Evolutionary conservation across 2,113 vertebrate species (phyloP).

Genomic region (Gobio gobio): DNA sequence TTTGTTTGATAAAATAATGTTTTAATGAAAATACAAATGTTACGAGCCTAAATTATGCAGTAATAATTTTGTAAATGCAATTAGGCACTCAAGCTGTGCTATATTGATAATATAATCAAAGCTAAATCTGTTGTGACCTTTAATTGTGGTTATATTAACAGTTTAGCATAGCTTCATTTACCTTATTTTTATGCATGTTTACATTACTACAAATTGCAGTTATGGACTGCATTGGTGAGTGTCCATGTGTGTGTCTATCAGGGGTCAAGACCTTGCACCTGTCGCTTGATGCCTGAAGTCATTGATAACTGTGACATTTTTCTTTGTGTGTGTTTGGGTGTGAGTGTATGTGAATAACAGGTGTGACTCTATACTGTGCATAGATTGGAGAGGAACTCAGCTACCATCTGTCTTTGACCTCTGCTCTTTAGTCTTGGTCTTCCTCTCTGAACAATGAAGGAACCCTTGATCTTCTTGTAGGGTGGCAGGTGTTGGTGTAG

Average conservation of each 20-base stretch:
- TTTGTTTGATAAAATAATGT: background rate
- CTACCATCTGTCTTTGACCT: constrained; percentile 35
- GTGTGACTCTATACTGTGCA: constrained; percentile 17
- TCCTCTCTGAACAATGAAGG: constrained; percentile 18
- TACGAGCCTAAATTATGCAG: background rate
- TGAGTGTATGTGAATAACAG: constrained; percentile 33
- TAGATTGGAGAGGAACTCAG: constrained; percentile 22
- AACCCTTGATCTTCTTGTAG: constrained; percentile 28
- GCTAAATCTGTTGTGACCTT: background rate
- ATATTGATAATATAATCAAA: background rate
- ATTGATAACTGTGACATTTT: constrained; percentile 15
- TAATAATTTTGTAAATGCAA: background rate
- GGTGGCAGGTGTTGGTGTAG: constrained; percentile 27
- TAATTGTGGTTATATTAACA: background rate
- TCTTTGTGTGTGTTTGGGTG: constrained; percentile 31
- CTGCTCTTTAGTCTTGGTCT: constrained; percentile 18
- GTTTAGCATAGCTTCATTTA: background rate
- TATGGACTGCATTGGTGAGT: background rate
- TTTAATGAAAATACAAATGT: background rate
- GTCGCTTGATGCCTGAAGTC: constrained; percentile 11
- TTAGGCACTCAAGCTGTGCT: background rate
- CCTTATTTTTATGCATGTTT: background rate
- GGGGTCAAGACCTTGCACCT: background rate
- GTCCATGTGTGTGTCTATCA: background rate
- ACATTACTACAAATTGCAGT: background rate